phyloP scores from a whole-genome alignment of 2,113 vertebrate species.

The Odobenus rosmarus region DNA sequence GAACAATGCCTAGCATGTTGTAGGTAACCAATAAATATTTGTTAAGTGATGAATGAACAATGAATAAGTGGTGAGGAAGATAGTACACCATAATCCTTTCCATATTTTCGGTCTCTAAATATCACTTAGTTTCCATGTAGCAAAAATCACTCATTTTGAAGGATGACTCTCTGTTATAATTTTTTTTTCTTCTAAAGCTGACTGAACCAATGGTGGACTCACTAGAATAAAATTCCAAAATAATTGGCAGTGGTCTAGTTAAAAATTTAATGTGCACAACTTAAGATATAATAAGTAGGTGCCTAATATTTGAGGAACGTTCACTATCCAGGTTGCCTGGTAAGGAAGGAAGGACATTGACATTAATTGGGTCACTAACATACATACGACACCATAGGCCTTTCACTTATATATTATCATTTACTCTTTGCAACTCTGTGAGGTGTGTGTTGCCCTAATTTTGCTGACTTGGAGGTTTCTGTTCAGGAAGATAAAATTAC shows the following conservation, averaged over 20 bases:
- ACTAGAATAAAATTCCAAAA: constrained; percentile 36
- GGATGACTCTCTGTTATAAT: background rate
- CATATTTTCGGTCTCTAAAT: background rate
- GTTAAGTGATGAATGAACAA: background rate
- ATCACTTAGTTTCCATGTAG: background rate
- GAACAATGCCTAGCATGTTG: background rate
- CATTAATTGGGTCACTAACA: background rate
- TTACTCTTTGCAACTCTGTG: background rate
- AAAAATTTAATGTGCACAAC: background rate
- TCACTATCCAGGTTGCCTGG: background rate
- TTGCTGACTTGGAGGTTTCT: background rate
- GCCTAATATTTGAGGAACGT: background rate
- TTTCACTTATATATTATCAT: background rate
- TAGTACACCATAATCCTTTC: background rate
- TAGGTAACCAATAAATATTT: background rate
- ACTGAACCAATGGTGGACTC: background rate
- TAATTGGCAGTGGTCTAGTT: background rate
- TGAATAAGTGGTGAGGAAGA: background rate
- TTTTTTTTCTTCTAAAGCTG: background rate
- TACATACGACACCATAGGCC: background rate
- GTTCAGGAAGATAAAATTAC: background rate
- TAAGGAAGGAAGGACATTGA: background rate
- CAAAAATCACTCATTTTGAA: background rate
- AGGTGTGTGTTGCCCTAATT: background rate
- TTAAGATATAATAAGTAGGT: background rate